Conservation (phyloP, 2,888 invertebrate species). For the Nymphalis urticae region DNA sequence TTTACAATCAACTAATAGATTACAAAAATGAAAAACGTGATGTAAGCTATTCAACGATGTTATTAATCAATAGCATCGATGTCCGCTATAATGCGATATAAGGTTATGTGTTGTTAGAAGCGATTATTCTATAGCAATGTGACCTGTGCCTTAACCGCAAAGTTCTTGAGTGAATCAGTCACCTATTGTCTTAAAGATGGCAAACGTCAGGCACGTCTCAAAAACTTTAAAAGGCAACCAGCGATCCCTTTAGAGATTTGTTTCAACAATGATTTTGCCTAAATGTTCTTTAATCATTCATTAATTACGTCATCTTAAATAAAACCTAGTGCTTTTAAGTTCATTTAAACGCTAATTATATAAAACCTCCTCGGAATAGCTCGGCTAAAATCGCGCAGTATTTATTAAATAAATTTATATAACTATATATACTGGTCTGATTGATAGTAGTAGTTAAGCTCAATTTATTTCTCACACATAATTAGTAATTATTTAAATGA, state of each 20-base stretch:
- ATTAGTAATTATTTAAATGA: no score
- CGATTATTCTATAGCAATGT: slow-evolving; percentile 29
- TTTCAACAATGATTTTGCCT: slow-evolving; percentile 26
- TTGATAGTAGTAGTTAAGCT: no score
- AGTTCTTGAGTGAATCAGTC: slow-evolving; percentile 59
- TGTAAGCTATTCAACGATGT: slow-evolving; percentile 36
- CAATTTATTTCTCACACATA: no score
- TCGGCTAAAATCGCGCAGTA: no score
- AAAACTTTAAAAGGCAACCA: slow-evolving; percentile 36
- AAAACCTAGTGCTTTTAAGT: background rate
- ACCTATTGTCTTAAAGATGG: slow-evolving; percentile 59
- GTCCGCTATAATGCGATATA: background rate
- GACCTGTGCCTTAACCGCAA: slow-evolving; percentile 37
- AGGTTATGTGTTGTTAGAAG: slow-evolving; percentile 29
- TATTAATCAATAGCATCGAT: slow-evolving; percentile 37
- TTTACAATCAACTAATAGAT: slow-evolving; percentile 68
- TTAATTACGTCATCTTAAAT: background rate
- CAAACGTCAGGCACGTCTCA: slow-evolving; percentile 38
- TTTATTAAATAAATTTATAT: no score
- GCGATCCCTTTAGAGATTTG: slow-evolving; percentile 30
- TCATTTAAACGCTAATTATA: background rate
- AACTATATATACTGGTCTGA: no score
- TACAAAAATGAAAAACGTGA: slow-evolving; percentile 46
- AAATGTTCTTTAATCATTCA: slow-evolving; percentile 9
- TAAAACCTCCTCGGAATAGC: background rate